Evolutionary conservation across 2,113 vertebrate species (phyloP).

Genomic region (Neopipo cinnamomea): DNA sequence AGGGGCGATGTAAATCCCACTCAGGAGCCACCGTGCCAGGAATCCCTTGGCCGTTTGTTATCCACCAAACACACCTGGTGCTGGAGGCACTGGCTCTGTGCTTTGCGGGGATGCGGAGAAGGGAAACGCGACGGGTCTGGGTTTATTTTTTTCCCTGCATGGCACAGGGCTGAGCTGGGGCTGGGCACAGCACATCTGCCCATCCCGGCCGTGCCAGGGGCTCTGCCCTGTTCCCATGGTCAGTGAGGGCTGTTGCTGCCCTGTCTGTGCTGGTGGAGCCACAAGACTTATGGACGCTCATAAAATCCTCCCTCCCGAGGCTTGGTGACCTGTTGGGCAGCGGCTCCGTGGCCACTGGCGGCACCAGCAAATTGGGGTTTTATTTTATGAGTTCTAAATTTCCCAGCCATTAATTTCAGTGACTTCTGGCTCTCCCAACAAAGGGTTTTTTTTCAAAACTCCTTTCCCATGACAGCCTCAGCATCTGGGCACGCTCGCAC

Average conservation of each 20-base stretch:
- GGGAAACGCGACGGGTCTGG: background rate
- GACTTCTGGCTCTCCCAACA: background rate
- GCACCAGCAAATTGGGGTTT: background rate
- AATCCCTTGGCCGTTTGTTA: background rate
- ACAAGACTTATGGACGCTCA: rapidly evolving
- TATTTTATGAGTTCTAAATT: conserved; percentile 26
- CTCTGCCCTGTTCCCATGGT: background rate
- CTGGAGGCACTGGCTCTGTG: background rate
- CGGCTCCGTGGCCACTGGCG: background rate
- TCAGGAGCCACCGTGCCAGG: background rate
- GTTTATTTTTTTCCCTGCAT: rapidly evolving
- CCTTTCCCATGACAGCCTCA: background rate
- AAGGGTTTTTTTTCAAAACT: background rate
- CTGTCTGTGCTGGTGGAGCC: background rate
- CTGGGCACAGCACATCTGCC: background rate
- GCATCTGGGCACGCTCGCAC: background rate
- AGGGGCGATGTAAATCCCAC: background rate
- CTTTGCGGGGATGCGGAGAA: background rate
- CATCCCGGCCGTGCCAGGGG: background rate
- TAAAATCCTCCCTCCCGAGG: background rate
- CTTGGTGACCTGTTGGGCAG: background rate
- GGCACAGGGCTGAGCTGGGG: background rate
- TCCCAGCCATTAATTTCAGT: conserved; percentile 23
- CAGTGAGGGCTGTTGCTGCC: rapidly evolving
- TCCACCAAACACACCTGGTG: background rate